A percentile compares a stretch with the other conserved stretches of the same genome.
Evolutionary conservation across 1,140 invertebrate species (phyloP).

Genomic region (Tetranychus cinnabarinus): DNA sequence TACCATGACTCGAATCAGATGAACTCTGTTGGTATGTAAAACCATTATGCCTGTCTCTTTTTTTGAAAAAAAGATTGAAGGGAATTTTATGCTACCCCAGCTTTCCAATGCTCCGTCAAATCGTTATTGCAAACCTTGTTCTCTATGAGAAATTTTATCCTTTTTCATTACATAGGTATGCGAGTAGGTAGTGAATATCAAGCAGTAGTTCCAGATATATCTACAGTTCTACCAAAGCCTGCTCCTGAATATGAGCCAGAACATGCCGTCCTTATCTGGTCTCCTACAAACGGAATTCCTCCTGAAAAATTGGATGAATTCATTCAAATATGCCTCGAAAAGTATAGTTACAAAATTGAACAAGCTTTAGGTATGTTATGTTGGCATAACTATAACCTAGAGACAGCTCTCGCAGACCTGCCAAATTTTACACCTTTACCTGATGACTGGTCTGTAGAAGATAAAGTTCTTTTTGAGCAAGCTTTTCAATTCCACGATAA

Average conservation of each 20-base stretch:
- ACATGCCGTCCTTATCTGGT: conserved; percentile 79
- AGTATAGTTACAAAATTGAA: conserved; percentile 90
- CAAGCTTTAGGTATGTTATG: conserved; percentile 91
- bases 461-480: conserved; percentile 92
- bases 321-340: conserved; percentile 79
- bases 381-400: conserved; percentile 91
- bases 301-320: conserved; percentile 80
- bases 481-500: conserved; percentile 96
- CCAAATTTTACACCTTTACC: conserved; percentile 93
- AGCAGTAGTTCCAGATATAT: conserved; percentile 55
- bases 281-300: conserved; percentile 60
- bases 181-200: conserved; percentile 80
- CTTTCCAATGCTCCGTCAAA: too few relatives aligned
- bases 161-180: conserved; percentile 25
- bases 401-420: conserved; percentile 67
- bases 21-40: too few relatives aligned
- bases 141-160: too few relatives aligned
- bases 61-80: too few relatives aligned
- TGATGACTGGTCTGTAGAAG: conserved; percentile 93
- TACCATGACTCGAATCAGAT: too few relatives aligned
- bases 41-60: too few relatives aligned
- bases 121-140: too few relatives aligned
- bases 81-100: too few relatives aligned
- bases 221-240: conserved; percentile 7
- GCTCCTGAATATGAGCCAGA: conserved; percentile 33